These are phyloP conservation scores for Pasiphila rectangulata DNA, from an alignment of 2,888 invertebrate species.

Conservation along the genomic window DNA sequence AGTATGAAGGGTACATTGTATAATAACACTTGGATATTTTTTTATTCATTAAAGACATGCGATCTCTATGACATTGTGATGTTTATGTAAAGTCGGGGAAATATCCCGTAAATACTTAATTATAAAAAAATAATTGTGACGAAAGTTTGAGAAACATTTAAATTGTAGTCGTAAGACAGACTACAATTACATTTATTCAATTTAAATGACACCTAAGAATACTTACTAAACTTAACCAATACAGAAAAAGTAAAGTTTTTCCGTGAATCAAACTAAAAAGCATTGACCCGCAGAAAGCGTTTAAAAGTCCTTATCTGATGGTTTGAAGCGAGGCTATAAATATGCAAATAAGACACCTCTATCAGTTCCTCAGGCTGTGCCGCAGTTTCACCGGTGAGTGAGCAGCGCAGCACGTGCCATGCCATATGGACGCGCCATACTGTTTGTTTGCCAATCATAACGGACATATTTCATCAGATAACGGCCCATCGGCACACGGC, in stretches of 20 bases:
- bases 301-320: conserved; percentile 16
- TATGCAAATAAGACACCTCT: conserved; percentile 23
- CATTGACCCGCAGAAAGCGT: conserved; percentile 16
- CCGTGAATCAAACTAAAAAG: conserved; percentile 5
- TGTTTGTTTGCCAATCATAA: conserved; percentile 82
- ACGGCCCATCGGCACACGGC: conserved; percentile 69
- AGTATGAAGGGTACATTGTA: too few species aligned
- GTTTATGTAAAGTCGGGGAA: too few species aligned
- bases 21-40: too few species aligned
- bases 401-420: conserved; percentile 78
- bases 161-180: too few species aligned
- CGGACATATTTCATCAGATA: conserved; percentile 81
- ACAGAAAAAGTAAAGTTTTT: too few species aligned
- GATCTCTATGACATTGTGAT: too few species aligned
- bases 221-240: too few species aligned
- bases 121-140: too few species aligned
- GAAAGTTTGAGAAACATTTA: too few species aligned
- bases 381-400: conserved; percentile 75
- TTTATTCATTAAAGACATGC: too few species aligned
- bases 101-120: too few species aligned
- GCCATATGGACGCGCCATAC: conserved; percentile 79
- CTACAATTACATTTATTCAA: neutral
- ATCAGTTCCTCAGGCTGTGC: conserved; percentile 35
- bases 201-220: too few species aligned
- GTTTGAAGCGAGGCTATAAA: conserved; percentile 13